Base-by-base conservation (phyloP, 1,140 invertebrate species). In the Atopsyche davidsoni region DNA sequence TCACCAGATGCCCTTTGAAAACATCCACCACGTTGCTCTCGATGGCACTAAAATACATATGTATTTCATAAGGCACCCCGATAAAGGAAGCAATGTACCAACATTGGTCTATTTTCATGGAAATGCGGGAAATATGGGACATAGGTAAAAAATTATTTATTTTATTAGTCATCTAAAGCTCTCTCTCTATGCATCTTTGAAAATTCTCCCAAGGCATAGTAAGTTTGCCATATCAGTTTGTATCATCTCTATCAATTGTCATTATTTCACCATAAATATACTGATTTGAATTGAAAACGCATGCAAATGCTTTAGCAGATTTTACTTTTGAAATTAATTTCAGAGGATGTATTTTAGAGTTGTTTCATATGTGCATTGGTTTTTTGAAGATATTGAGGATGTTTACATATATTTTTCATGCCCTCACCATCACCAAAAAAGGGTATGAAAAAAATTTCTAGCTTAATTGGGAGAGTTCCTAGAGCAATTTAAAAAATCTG, bases 51-150 rank as follows among this genome's bases (percentile, higher is more conserved):
- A 81, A 57, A 75, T 96, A 42, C 90, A 96, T 63, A 81, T 87
- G 60, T 91, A 91, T 63, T 83, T 95, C 58, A 87, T 96, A 46
- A 81, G 84, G 62, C 91, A 95, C 66, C 69, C 79, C 4, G 76
- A 77, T 43, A 79, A 82, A 31, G 76, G 78, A 51, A 76, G 77
- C 46, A 75, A 77, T 31, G 78, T 76, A 38, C 87, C 89, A 1
- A 95, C 92, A 1, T 70, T 96, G 57, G 68, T 96, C 13, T 96
- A 89, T 72, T 83, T 97, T 40, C 93, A 97, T 77, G 93, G 93
- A 6, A 96, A 96, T 82, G 92, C 93, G 50, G 93, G 93, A 13
- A 96, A 97, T 66, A 91, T 96, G 77, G 93, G 92, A 1, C 92
- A 96, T 65, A 82, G 87, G 85, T 89, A 28, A 51, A 42, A 39